phyloP scores from a whole-genome alignment of 2,113 vertebrate species.

The Syngnathus floridae region DNA sequence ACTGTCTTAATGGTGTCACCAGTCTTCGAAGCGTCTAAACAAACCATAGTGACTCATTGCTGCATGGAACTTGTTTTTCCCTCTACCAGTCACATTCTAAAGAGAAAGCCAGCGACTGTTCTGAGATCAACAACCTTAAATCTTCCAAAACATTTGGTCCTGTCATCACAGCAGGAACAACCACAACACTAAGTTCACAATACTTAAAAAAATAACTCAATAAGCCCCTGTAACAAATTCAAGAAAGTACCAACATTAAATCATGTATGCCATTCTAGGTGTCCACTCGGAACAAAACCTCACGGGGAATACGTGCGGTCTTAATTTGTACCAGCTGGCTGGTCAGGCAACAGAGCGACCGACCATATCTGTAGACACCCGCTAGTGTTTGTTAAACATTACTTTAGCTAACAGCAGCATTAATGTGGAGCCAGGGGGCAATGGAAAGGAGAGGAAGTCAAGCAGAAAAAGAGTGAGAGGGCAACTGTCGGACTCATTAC shows the following conservation, averaged over 20 bases:
- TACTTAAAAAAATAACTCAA: neutral
- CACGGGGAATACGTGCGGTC: conserved; percentile 36
- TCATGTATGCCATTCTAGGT: neutral
- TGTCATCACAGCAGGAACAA: neutral
- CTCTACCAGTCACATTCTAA: neutral
- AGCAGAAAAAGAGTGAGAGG: conserved; percentile 30
- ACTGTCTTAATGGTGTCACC: neutral
- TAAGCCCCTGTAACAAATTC: neutral
- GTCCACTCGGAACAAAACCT: conserved; percentile 8
- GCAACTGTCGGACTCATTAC: conserved; percentile 36
- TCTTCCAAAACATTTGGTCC: neutral
- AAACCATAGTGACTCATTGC: conserved; percentile 3
- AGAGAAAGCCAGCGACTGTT: neutral
- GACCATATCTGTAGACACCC: conserved; percentile 46
- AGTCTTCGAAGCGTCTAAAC: neutral
- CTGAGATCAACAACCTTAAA: neutral
- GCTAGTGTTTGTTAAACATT: conserved; percentile 66
- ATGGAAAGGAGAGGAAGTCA: conserved; percentile 41
- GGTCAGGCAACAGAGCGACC: conserved; percentile 49
- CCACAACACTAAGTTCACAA: neutral
- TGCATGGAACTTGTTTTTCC: conserved; percentile 4
- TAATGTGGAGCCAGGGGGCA: conserved; percentile 41
- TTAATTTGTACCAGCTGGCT: conserved; percentile 71
- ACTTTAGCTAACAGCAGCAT: conserved; percentile 60
- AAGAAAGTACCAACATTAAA: neutral